Percentiles rank a stretch among this genome's conserved stretches.
phyloP scores from a whole-genome alignment of 2,113 vertebrate genomes.

The Oncorhynchus keta region DNA sequence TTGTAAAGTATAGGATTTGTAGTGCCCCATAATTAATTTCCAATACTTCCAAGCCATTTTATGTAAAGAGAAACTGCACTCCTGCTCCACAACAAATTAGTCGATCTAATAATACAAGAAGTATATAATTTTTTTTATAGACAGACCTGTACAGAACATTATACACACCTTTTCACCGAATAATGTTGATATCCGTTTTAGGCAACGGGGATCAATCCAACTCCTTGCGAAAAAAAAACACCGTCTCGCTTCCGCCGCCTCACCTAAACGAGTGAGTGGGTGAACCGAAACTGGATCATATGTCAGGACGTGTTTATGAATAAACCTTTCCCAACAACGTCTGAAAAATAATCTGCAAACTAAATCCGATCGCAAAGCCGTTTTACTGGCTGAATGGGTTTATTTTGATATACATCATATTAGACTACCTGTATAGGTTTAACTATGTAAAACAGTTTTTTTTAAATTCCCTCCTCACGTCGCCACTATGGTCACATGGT shows the following conservation, averaged over 20 bases:
- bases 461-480: slow-evolving; percentile 31
- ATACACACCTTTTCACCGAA: slow-evolving; percentile 27
- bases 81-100: background rate
- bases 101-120: background rate
- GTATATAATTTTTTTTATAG: background rate
- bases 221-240: slow-evolving; percentile 18
- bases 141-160: background rate
- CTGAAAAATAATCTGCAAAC: too few relatives aligned
- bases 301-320: slow-evolving; percentile 1
- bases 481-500: slow-evolving; percentile 71
- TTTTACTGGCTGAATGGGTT: background rate
- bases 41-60: background rate
- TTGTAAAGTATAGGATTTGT: background rate
- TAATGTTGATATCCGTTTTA: slow-evolving; percentile 31
- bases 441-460: slow-evolving; percentile 57
- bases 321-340: background rate
- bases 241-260: slow-evolving; percentile 68
- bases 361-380: background rate
- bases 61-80: background rate
- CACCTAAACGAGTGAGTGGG: slow-evolving; percentile 54
- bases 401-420: background rate
- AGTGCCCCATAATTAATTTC: background rate
- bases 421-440: slow-evolving; percentile 22
- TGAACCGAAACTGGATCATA: slow-evolving; percentile 33
- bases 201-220: slow-evolving; percentile 40